phyloP scores from a whole-genome alignment of 2,888 invertebrate species.

The Biston stratarius region DNA sequence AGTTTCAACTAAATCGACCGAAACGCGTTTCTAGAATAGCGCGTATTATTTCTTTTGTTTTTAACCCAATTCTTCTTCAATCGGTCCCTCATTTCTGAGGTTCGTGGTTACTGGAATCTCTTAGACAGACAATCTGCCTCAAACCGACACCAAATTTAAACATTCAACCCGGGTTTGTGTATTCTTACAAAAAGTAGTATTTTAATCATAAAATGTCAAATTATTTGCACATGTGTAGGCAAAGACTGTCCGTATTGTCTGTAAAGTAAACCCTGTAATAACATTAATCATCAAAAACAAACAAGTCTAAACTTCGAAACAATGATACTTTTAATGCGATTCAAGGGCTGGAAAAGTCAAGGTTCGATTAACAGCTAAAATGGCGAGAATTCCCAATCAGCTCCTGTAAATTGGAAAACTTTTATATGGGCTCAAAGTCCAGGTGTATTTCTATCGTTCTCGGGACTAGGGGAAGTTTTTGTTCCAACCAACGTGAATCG shows the following conservation, averaged over 20 bases:
- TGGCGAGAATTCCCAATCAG: constrained; percentile 85
- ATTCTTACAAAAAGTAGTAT: too few relatives aligned
- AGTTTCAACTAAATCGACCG: too few relatives aligned
- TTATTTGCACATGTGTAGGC: too few relatives aligned
- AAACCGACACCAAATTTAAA: too few relatives aligned
- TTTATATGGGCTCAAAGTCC: constrained; percentile 85
- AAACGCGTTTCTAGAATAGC: too few relatives aligned
- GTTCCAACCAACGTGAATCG: constrained; percentile 55
- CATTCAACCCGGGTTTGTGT: too few relatives aligned
- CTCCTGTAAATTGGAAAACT: constrained; percentile 86
- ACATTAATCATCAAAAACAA: constrained; percentile 17
- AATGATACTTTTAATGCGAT: constrained; percentile 68
- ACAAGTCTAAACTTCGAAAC: constrained; percentile 31
- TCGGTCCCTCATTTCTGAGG: too few relatives aligned
- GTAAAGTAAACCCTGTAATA: not conserved
- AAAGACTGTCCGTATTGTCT: not conserved
- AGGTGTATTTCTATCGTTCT: constrained; percentile 82
- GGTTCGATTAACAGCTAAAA: constrained; percentile 84
- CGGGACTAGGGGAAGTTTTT: constrained; percentile 71
- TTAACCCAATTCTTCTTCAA: too few relatives aligned
- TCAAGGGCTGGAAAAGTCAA: constrained; percentile 75
- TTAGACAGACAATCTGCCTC: too few relatives aligned
- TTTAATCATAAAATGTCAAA: too few relatives aligned
- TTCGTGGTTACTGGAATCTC: too few relatives aligned
- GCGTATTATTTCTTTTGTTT: too few relatives aligned